Conservation (phyloP, 1,140 invertebrate species). For the Papilio polytes region DNA sequence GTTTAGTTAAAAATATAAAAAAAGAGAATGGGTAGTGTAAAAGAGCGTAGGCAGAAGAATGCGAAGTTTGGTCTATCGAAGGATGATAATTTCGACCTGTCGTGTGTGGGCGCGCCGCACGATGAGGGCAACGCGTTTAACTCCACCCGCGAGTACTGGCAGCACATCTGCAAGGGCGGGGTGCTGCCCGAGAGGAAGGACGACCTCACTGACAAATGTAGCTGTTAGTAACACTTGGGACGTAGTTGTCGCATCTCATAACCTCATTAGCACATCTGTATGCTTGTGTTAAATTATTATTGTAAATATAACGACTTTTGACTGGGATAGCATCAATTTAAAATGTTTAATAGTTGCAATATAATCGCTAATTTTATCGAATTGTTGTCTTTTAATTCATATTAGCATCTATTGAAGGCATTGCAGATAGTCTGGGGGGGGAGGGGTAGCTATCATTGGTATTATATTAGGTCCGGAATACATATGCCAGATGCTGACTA, state of each 20-base stretch:
- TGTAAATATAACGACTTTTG: too few relatives aligned
- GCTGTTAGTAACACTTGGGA: slow-evolving; percentile 44
- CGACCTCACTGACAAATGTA: slow-evolving; percentile 51
- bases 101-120: slow-evolving; percentile 41
- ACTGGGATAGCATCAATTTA: too few relatives aligned
- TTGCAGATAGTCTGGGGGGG: too few relatives aligned
- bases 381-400: too few relatives aligned
- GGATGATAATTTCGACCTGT: slow-evolving; percentile 64
- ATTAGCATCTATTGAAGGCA: too few relatives aligned
- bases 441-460: too few relatives aligned
- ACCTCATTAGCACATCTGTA: neutral
- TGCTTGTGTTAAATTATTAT: neutral
- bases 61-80: slow-evolving; percentile 71
- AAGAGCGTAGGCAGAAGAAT: slow-evolving; percentile 68
- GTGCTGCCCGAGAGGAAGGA: slow-evolving; percentile 44
- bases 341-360: too few relatives aligned
- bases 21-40: slow-evolving; percentile 54
- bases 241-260: neutral
- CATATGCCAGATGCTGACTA: too few relatives aligned
- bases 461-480: too few relatives aligned
- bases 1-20: slow-evolving; percentile 40
- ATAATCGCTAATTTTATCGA: too few relatives aligned
- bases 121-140: slow-evolving; percentile 62
- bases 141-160: slow-evolving; percentile 71
- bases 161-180: slow-evolving; percentile 54